Conservation (phyloP, 2,888 invertebrate genomes). For the Eupsilia transversa region DNA sequence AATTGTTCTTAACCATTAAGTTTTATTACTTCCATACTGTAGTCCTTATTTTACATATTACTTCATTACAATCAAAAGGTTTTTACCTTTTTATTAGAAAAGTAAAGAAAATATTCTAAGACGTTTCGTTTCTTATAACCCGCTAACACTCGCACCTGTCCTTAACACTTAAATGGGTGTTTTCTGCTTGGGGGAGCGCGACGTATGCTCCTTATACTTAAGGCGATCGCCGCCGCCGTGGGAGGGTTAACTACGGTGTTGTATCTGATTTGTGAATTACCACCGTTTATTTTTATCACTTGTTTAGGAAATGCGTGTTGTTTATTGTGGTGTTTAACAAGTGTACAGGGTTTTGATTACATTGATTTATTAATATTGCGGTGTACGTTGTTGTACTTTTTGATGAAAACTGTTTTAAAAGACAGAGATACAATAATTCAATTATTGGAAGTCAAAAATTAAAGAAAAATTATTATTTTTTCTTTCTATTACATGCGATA, state of each 20-base stretch:
- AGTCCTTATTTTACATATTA: neutral
- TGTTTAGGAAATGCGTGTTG: constrained; percentile 31
- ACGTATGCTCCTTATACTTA: constrained; percentile 82
- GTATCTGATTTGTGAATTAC: constrained; percentile 64
- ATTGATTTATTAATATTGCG: neutral
- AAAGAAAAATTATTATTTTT: neutral
- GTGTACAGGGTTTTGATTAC: constrained; percentile 8
- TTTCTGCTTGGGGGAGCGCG: constrained; percentile 83
- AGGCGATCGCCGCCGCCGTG: constrained; percentile 72
- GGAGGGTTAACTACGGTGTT: constrained; percentile 73
- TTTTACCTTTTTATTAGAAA: fast-evolving
- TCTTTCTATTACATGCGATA: neutral
- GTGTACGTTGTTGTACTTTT: neutral
- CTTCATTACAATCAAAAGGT: neutral
- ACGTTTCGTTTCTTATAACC: constrained; percentile 28
- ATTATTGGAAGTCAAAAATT: neutral
- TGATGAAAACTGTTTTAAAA: too few species aligned
- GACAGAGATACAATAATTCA: too few species aligned
- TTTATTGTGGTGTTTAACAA: neutral
- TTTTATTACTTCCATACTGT: neutral
- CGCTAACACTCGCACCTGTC: constrained; percentile 63
- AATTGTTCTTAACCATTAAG: neutral
- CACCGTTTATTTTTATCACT: constrained; percentile 54
- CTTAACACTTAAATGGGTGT: constrained; percentile 81
- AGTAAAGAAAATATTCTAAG: constrained; percentile 1